phyloP scores from a whole-genome alignment of 1,140 invertebrate genomes.

The Drosophila micromelanica region DNA sequence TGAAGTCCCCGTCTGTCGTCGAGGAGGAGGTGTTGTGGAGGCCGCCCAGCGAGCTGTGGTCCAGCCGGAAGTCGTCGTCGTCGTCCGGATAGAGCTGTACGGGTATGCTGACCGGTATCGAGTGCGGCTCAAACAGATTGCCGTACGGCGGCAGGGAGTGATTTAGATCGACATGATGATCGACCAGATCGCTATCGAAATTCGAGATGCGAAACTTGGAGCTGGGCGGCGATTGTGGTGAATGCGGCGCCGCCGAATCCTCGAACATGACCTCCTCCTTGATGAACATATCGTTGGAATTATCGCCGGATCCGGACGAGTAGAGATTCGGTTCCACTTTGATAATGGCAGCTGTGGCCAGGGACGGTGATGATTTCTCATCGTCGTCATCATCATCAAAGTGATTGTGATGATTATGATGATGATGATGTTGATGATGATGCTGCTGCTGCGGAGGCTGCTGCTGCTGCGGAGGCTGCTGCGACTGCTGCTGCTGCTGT shows the following conservation, averaged over 20 bases:
- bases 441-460: too few relatives aligned
- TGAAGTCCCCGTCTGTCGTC: conserved; percentile 81
- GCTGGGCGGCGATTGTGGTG: conserved; percentile 79
- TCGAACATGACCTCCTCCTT: conserved; percentile 82
- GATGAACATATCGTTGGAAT: conserved; percentile 83
- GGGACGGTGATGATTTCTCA: conserved; percentile 83
- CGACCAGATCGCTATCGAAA: conserved; percentile 77
- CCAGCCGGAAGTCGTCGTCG: conserved; percentile 80
- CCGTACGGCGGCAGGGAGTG: conserved; percentile 78
- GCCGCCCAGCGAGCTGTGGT: conserved; percentile 78
- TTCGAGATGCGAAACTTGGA: conserved; percentile 83
- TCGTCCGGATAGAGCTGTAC: conserved; percentile 81
- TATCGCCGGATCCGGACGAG: conserved; percentile 78
- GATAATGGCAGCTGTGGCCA: conserved; percentile 81
- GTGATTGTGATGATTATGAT: conserved; percentile 72
- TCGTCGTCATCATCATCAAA: conserved; percentile 82
- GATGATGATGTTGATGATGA: conserved; percentile 48
- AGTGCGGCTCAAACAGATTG: conserved; percentile 81
- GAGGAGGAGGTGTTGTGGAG: conserved; percentile 77
- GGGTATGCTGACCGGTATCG: conserved; percentile 82
- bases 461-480: too few relatives aligned
- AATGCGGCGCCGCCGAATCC: conserved; percentile 77
- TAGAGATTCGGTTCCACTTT: conserved; percentile 83
- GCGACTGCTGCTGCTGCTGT: conserved; percentile 15
- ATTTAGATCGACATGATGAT: conserved; percentile 79